Evolutionary conservation across 2,888 invertebrate genomes (phyloP), one percentile per base, ranked within the genome.

Genomic region (Hirudinaria manillensis): DNA sequence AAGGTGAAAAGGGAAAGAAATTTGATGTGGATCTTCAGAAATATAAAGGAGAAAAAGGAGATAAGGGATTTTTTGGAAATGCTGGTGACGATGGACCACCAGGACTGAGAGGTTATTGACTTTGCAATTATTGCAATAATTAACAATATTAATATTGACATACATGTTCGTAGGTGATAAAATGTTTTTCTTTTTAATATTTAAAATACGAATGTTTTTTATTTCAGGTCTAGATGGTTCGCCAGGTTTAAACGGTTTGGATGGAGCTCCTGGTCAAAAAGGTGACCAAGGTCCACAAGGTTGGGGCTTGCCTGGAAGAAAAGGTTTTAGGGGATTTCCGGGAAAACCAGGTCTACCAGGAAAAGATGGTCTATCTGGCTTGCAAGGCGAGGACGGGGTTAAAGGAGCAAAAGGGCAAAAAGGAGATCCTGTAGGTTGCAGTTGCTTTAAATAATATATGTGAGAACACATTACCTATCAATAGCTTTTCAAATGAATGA

Each of bases 321-420:
- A 45, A 45, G 45, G 45, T 45, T 45, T 16, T 4, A 16, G 16
- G 13, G 45, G 45, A 45, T 45, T 45, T 16, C 10, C 2, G 10
- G 61, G 61, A 24, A n/a, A 10, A 27, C 61, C 61, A 29, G 61
- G 61, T 29, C 10, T 61, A 24, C 61, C 61, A 61, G 61, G 61
- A 61, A 16, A 2, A n/a, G n/a, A 16, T 7, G 61, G 61, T 27
- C 61, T 21, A 29, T n/a, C 61, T 4, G 61, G 61, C 19, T 61
- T 61, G 61, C 7, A 7, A 27, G 72, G 72, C 1, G 27, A 27
- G 19, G 21, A 53, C 19, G 78, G 79, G 56, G 76, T 78, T 53
- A 76, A 76, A 65, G 78, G 79, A 56, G 55, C 65, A 56, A 66
- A 72, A 61, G 79, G 79, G 13, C 75, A 77, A 51, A 13, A 65